Conservation (phyloP, 2,888 invertebrate species). For the Scaptomyza cyrtandrae region DNA sequence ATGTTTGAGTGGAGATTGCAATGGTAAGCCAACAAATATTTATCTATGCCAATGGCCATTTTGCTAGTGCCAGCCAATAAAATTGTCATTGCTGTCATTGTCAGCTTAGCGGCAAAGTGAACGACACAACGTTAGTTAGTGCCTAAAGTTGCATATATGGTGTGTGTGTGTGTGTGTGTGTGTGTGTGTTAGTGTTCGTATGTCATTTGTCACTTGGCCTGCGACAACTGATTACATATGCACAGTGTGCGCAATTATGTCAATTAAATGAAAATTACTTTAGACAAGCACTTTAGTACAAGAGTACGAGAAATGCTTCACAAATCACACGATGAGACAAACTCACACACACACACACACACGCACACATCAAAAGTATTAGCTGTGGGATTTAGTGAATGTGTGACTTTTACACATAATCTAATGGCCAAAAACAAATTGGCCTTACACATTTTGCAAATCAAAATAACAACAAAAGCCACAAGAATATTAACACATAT, state of each 20-base stretch:
- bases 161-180: conserved; percentile 8
- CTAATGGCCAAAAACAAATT: conserved; percentile 52
- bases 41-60: conserved; percentile 77
- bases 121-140: conserved; percentile 61
- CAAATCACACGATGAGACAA: conserved; percentile 31
- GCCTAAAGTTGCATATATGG: conserved; percentile 19
- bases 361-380: conserved; percentile 27
- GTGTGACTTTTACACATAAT: conserved; percentile 17
- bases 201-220: conserved; percentile 53
- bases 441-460: conserved; percentile 28
- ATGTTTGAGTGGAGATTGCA: conserved; percentile 43
- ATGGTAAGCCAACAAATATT: conserved; percentile 76
- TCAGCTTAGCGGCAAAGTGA: conserved; percentile 77
- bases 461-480: conserved; percentile 30
- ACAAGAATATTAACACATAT: conserved; percentile 7
- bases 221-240: conserved; percentile 77
- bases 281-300: conserved; percentile 48
- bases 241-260: conserved; percentile 78
- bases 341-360: conserved; percentile 14
- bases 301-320: conserved; percentile 30
- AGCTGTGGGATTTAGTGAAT: conserved; percentile 34
- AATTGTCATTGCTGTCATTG: conserved; percentile 79
- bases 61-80: conserved; percentile 73
- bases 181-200: conserved; percentile 14
- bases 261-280: conserved; percentile 79